phyloP scores from a whole-genome alignment of 2,113 vertebrate genomes.

The Eulemur macaco region DNA sequence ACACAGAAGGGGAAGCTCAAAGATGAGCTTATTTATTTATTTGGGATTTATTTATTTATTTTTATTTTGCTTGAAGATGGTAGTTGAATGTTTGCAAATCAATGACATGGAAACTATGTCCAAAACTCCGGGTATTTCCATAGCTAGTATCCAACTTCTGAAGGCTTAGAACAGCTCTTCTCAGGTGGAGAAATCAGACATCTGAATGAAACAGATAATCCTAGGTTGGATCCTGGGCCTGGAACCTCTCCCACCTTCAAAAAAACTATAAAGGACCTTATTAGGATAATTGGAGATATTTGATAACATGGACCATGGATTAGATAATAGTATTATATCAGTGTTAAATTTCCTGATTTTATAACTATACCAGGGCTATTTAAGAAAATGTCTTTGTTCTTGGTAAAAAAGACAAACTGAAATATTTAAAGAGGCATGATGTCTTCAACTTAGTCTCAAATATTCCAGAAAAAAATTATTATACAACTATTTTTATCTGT shows the following conservation, averaged over 20 bases:
- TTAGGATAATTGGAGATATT: not conserved
- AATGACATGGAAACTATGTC: not conserved
- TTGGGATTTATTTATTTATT: not conserved
- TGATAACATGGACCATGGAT: not conserved
- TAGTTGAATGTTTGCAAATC: not conserved
- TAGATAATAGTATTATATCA: not conserved
- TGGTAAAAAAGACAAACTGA: not conserved
- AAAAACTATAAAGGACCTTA: not conserved
- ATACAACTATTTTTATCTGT: not conserved
- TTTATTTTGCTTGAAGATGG: conserved; percentile 3
- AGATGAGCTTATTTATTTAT: not conserved
- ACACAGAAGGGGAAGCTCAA: not conserved
- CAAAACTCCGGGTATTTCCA: not conserved
- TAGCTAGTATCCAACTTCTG: not conserved
- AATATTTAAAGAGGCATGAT: not conserved
- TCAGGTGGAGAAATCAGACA: not conserved
- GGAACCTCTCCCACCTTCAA: not conserved
- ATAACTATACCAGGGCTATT: not conserved
- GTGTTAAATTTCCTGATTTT: conserved; percentile 16
- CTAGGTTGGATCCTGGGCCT: not conserved
- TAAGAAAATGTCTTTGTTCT: not conserved
- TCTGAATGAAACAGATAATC: not conserved
- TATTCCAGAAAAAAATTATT: not conserved
- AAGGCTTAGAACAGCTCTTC: not conserved
- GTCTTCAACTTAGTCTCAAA: not conserved